A percentile compares a stretch with the other conserved stretches of the same genome.
Evolutionary conservation across 2,888 invertebrate genomes (phyloP).

Genomic region (Limulus polyphemus): DNA sequence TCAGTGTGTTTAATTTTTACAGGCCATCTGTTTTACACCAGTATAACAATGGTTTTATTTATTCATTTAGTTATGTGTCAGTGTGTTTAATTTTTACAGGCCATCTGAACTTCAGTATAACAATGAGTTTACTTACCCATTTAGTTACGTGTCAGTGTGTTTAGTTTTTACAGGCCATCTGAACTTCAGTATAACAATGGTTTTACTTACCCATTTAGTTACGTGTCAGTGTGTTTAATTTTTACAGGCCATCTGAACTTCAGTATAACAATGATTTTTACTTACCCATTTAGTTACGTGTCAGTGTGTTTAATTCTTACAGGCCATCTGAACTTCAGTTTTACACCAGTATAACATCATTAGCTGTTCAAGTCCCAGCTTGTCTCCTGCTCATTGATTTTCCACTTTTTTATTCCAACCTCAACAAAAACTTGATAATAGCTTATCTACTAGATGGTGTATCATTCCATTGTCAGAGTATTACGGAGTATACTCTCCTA

Average conservation of each 20-base stretch:
- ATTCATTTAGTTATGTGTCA: no score
- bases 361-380: slow-evolving; percentile 57
- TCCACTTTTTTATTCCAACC: slow-evolving; percentile 39
- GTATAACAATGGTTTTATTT: slow-evolving; percentile 51
- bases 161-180: slow-evolving; percentile 53
- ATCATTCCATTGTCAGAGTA: slow-evolving; percentile 67
- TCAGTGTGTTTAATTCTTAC: slow-evolving; percentile 26
- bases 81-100: no score
- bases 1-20: no score
- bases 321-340: slow-evolving; percentile 66
- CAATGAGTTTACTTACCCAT: slow-evolving; percentile 37
- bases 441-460: slow-evolving; percentile 55
- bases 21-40: slow-evolving; percentile 66
- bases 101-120: slow-evolving; percentile 67
- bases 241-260: slow-evolving; percentile 55
- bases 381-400: slow-evolving; percentile 54
- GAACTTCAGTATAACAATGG: slow-evolving; percentile 67
- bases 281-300: no score
- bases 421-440: slow-evolving; percentile 41
- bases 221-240: no score
- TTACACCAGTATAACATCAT: slow-evolving; percentile 59
- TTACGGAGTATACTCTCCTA: slow-evolving; percentile 64
- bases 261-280: slow-evolving; percentile 60
- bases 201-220: no score
- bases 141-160: no score